Evolutionary conservation across 2,113 vertebrate species (phyloP).

Genomic region (Otis tarda): DNA sequence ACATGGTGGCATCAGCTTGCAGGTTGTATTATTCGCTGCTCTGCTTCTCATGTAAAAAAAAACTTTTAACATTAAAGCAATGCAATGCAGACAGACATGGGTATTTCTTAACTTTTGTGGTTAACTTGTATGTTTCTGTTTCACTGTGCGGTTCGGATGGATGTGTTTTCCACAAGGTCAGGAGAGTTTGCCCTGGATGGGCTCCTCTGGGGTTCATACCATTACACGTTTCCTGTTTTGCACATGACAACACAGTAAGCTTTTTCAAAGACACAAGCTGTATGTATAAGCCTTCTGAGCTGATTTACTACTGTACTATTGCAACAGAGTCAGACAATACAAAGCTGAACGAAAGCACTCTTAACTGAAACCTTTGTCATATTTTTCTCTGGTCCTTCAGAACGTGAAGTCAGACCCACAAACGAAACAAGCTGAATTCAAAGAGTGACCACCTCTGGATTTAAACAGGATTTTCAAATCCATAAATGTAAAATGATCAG

Average conservation of each 20-base stretch:
- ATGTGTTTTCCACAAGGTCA: not conserved
- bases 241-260: constrained; percentile 12
- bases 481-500: not conserved
- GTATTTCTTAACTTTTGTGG: constrained; percentile 4
- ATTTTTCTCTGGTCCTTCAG: not conserved
- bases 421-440: not conserved
- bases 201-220: not conserved
- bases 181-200: not conserved
- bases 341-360: not conserved
- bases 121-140: not conserved
- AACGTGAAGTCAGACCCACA: not conserved
- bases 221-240: constrained; percentile 48
- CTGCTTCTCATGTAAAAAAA: not conserved
- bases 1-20: not conserved
- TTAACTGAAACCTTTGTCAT: not conserved
- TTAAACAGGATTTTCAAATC: not conserved
- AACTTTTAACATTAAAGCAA: not conserved
- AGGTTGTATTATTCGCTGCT: not conserved
- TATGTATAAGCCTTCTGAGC: not conserved
- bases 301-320: not conserved
- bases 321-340: not conserved
- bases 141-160: not conserved
- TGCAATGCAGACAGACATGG: not conserved
- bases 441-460: not conserved
- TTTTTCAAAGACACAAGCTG: constrained; percentile 24